These are phyloP conservation scores for Psittacula derbiana DNA, from an alignment of 2,797 vertebrate genomes.

Conservation along the genomic window DNA sequence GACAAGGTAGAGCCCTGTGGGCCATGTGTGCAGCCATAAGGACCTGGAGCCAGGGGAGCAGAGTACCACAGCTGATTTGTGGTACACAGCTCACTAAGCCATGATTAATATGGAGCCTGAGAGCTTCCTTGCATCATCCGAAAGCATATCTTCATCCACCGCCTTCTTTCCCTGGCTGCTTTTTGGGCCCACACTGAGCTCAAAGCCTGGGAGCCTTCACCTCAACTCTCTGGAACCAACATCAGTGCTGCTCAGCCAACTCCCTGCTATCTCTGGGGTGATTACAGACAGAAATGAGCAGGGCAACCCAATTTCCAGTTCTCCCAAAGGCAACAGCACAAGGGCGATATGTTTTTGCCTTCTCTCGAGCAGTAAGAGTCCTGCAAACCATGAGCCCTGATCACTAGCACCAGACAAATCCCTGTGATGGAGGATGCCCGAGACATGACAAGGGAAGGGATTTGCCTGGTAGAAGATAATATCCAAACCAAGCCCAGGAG, in stretches of 20 bases:
- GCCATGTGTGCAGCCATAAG: not conserved
- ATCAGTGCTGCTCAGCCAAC: not conserved
- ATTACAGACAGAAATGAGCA: not conserved
- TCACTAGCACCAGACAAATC: not conserved
- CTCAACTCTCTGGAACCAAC: not conserved
- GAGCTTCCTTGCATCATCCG: not conserved
- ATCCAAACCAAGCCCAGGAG: not conserved
- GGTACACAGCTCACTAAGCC: not conserved
- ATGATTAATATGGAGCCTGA: accelerated
- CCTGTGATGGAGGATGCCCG: not conserved
- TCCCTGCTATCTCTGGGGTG: not conserved
- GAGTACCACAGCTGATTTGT: not conserved
- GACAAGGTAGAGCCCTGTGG: not conserved
- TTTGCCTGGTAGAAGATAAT: not conserved
- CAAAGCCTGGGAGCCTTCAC: not conserved
- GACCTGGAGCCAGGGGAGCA: not conserved
- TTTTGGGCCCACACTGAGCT: not conserved
- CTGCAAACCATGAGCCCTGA: accelerated
- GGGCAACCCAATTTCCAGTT: not conserved
- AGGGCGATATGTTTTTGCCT: not conserved
- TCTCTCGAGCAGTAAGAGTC: not conserved
- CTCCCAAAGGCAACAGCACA: not conserved
- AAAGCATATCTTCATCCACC: not conserved
- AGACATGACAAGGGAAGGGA: accelerated
- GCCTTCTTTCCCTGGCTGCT: not conserved